A percentile compares a stretch with the other conserved stretches of the same genome.
phyloP scores from a whole-genome alignment of 2,797 vertebrate genomes.

The Chaetophractus vellerosus region DNA sequence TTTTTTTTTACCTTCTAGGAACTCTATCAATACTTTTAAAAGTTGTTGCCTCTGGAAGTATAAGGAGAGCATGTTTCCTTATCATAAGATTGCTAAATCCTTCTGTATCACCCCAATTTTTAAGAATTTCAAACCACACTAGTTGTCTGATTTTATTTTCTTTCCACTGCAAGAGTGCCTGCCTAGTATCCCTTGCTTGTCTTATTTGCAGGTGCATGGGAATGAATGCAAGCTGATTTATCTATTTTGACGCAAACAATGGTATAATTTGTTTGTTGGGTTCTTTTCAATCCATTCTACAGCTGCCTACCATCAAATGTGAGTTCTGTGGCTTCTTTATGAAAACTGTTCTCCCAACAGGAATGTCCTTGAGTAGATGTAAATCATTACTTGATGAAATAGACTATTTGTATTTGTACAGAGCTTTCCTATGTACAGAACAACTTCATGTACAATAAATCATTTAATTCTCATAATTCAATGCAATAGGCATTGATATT shows the following conservation, averaged over 20 bases:
- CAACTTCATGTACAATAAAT: not conserved
- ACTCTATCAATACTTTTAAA: not conserved
- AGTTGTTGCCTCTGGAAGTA: not conserved
- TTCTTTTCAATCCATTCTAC: conserved; percentile 75
- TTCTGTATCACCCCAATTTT: not conserved
- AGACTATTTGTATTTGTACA: not conserved
- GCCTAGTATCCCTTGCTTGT: not conserved
- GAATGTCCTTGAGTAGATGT: not conserved
- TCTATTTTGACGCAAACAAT: conserved; percentile 77
- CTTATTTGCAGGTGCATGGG: conserved; percentile 84
- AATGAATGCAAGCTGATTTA: conserved; percentile 88
- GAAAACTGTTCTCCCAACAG: conserved; percentile 15
- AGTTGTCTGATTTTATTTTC: not conserved
- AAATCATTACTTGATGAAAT: not conserved
- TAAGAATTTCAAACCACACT: not conserved
- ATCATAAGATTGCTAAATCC: not conserved
- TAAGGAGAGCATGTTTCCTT: not conserved
- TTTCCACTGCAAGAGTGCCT: not conserved
- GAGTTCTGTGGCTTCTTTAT: conserved; percentile 52
- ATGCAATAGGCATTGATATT: not conserved
- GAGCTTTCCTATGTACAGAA: not conserved
- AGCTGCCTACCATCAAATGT: conserved; percentile 81
- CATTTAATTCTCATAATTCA: conserved; percentile 33
- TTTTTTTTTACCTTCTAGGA: conserved; percentile 3
- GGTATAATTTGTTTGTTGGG: conserved; percentile 69